phyloP scores from a whole-genome alignment of 2,888 invertebrate species.

The Cyclophora albipunctata region DNA sequence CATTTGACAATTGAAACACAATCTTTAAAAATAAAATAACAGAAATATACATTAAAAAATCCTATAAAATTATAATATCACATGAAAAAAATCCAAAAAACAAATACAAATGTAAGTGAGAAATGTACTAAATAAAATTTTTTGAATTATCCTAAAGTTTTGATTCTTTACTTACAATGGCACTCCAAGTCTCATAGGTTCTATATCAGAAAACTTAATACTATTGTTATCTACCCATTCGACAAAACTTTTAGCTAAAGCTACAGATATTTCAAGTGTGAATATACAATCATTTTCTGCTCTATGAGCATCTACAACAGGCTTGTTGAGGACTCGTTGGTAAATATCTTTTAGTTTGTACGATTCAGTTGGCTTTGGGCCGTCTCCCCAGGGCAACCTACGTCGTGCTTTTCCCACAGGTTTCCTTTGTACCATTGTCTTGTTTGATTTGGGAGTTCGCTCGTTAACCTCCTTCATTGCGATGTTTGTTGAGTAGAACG shows the following conservation, averaged over 20 bases:
- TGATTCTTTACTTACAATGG: conserved; percentile 3
- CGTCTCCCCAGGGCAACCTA: conserved; percentile 34
- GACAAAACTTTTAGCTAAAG: conserved; percentile 72
- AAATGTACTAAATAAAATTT: too few relatives aligned
- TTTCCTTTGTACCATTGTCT: conserved; percentile 9
- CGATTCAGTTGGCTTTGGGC: conserved; percentile 30
- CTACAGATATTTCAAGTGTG: conserved; percentile 75
- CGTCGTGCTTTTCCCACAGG: conserved; percentile 24
- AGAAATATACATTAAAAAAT: too few relatives aligned
- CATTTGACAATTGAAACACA: too few relatives aligned
- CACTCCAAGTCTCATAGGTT: conserved; percentile 49
- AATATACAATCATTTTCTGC: conserved; percentile 81
- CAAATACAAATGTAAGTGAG: too few relatives aligned
- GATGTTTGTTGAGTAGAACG: conserved; percentile 14
- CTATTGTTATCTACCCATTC: conserved; percentile 63
- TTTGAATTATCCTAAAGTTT: too few relatives aligned
- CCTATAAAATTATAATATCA: too few relatives aligned
- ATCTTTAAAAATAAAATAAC: too few relatives aligned
- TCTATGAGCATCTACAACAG: conserved; percentile 68
- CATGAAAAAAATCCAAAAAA: too few relatives aligned
- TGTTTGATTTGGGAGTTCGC: conserved; percentile 32
- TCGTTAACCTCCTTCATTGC: conserved; percentile 37
- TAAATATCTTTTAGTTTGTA: conserved; percentile 76
- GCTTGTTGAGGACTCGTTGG: conserved; percentile 62
- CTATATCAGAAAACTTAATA: conserved; percentile 37